A percentile compares a stretch with the other conserved stretches of the same genome.
Evolutionary conservation across 2,113 vertebrate genomes (phyloP).

Genomic region (Nematolebias whitei): DNA sequence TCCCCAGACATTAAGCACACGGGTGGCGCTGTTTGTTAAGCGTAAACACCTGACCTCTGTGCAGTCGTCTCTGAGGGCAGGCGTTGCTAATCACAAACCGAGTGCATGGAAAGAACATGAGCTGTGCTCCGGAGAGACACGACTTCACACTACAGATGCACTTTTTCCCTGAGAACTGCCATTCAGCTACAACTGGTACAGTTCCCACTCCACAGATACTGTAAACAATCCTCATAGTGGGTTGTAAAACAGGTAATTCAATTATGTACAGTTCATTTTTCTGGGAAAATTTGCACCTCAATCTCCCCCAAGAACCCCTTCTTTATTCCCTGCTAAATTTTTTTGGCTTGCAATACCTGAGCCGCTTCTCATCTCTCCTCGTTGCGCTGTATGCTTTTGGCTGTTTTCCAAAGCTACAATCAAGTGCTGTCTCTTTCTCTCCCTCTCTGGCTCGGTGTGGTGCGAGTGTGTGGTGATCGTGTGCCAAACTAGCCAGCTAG

Average conservation of each 20-base stretch:
- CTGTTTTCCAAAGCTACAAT: constrained; percentile 62
- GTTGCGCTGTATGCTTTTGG: constrained; percentile 61
- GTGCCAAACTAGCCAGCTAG: constrained; percentile 72
- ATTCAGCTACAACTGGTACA: constrained; percentile 22
- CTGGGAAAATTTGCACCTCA: constrained; percentile 43
- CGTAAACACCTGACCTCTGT: constrained; percentile 37
- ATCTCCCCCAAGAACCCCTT: background rate
- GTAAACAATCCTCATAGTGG: constrained; percentile 66
- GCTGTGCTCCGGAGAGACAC: constrained; percentile 17
- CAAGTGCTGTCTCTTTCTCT: constrained; percentile 50
- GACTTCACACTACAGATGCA: constrained; percentile 9
- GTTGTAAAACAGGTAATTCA: constrained; percentile 74
- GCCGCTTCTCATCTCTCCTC: constrained; percentile 56
- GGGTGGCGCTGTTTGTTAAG: constrained; percentile 6
- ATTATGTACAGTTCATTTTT: constrained; percentile 64
- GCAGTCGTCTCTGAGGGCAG: constrained; percentile 31
- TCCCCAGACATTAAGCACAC: constrained; percentile 1
- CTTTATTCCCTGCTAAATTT: constrained; percentile 1
- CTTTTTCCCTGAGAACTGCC: constrained; percentile 7
- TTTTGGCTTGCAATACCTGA: constrained; percentile 45
- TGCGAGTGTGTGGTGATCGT: constrained; percentile 56
- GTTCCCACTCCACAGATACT: constrained; percentile 36
- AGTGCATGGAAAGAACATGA: constrained; percentile 21
- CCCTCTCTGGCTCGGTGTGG: constrained; percentile 42
- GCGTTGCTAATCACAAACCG: constrained; percentile 42